Evolutionary conservation across 2,888 invertebrate genomes (phyloP).

Genomic region (Pyrgus malvae): DNA sequence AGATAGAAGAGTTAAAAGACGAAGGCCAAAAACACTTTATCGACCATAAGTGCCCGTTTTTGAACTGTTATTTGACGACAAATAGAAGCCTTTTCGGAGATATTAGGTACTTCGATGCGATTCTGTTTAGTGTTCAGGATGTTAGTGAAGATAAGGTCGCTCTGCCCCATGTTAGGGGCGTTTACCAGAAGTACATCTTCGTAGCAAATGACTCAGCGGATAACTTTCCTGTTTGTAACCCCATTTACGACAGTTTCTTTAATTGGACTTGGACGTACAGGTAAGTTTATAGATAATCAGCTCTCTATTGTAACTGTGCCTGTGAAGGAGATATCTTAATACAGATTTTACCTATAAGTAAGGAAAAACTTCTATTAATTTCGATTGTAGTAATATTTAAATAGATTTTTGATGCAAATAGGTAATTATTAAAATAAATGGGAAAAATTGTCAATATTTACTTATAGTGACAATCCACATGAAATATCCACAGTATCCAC

Average conservation of each 20-base stretch:
- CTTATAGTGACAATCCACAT: no score
- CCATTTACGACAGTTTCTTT: conserved; percentile 57
- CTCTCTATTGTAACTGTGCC: no score
- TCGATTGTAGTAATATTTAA: no score
- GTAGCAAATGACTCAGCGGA: conserved; percentile 62
- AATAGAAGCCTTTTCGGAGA: conserved; percentile 53
- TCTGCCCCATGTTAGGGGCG: conserved; percentile 47
- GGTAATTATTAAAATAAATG: no score
- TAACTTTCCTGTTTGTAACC: conserved; percentile 59
- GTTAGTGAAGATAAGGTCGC: conserved; percentile 38
- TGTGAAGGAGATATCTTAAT: no score
- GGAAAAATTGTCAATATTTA: no score
- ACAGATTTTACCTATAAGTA: no score
- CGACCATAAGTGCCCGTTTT: conserved; percentile 43
- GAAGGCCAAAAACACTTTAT: conserved; percentile 53
- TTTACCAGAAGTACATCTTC: conserved; percentile 63
- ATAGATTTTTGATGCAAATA: no score
- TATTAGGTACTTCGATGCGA: conserved; percentile 58
- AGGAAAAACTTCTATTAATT: no score
- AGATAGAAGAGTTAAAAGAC: conserved; percentile 42
- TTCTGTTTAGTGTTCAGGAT: conserved; percentile 59
- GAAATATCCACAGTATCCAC: no score
- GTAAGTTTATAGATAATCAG: no score
- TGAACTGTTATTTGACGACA: conserved; percentile 61
- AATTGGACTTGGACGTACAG: conserved; percentile 75